These are phyloP conservation scores for Rhinolophus sinicus DNA, from an alignment of 2,113 vertebrate genomes.

Conservation along the genomic window DNA sequence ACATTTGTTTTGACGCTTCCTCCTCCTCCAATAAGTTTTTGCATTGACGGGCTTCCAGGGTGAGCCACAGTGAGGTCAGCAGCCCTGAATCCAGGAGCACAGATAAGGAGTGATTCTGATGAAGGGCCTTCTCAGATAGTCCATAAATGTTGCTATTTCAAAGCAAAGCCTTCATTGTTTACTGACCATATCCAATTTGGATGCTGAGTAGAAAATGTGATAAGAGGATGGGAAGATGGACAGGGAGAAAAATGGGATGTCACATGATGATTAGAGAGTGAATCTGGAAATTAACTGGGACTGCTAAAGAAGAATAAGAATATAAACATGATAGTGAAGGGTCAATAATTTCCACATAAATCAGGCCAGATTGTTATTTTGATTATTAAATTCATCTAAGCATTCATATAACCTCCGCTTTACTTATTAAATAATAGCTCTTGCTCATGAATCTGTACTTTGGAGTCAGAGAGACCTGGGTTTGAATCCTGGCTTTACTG, in stretches of 20 bases:
- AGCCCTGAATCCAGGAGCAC: background rate
- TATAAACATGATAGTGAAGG: background rate
- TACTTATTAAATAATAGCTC: conserved; percentile 32
- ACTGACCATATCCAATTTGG: background rate
- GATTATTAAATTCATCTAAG: background rate
- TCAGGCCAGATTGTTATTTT: background rate
- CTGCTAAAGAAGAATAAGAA: background rate
- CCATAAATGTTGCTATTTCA: background rate
- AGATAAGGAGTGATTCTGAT: conserved; percentile 5
- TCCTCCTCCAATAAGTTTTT: background rate
- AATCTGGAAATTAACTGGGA: conserved; percentile 44
- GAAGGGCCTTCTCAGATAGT: background rate
- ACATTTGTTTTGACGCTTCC: conserved; percentile 6
- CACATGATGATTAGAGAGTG: background rate
- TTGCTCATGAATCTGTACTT: conserved; percentile 5
- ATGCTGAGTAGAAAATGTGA: background rate
- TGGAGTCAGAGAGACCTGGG: conserved; percentile 5
- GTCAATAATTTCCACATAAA: background rate
- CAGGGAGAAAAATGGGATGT: background rate
- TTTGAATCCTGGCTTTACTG: conserved; percentile 37
- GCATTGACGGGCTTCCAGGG: background rate
- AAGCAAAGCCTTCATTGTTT: conserved; percentile 50
- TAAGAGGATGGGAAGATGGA: background rate
- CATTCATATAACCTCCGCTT: background rate
- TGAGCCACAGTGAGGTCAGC: background rate